phyloP scores from a whole-genome alignment of 2,113 vertebrate species.

The Amphiprion percula region DNA sequence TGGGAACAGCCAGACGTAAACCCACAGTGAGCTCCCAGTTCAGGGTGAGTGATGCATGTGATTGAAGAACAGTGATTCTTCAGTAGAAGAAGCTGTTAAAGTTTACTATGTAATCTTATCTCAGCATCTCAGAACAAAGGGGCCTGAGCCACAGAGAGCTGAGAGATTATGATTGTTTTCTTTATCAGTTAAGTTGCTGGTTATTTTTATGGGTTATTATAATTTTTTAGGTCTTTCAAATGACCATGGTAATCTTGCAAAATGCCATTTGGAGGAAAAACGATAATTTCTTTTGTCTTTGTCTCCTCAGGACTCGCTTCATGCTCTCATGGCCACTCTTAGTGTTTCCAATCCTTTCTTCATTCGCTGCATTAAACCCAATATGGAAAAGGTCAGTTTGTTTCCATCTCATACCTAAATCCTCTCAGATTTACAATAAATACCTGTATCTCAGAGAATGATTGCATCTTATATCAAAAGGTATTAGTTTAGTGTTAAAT shows the following conservation, averaged over 20 bases:
- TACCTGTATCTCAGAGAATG: neutral
- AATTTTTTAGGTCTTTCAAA: neutral
- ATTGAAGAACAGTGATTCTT: neutral
- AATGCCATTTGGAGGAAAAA: neutral
- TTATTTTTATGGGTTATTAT: neutral
- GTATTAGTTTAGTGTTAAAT: neutral
- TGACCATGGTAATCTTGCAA: too few species aligned
- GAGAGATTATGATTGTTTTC: too few species aligned
- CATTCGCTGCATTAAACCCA: conserved; percentile 95
- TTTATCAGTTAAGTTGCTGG: too few species aligned
- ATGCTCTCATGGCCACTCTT: conserved; percentile 92
- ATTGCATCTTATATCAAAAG: neutral
- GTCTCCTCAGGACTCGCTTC: conserved; percentile 89
- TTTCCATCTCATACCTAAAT: neutral
- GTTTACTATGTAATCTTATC: neutral
- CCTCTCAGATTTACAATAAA: neutral
- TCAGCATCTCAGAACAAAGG: too few species aligned
- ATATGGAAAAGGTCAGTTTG: conserved; percentile 89
- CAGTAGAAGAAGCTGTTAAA: neutral
- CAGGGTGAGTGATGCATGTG: conserved; percentile 84
- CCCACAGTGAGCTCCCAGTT: conserved; percentile 96
- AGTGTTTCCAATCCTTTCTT: conserved; percentile 94
- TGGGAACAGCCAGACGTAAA: conserved; percentile 93
- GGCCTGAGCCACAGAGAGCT: too few species aligned
- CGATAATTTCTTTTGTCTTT: neutral